phyloP scores from a whole-genome alignment of 1,140 invertebrate species.

The Vanessa tameamea region DNA sequence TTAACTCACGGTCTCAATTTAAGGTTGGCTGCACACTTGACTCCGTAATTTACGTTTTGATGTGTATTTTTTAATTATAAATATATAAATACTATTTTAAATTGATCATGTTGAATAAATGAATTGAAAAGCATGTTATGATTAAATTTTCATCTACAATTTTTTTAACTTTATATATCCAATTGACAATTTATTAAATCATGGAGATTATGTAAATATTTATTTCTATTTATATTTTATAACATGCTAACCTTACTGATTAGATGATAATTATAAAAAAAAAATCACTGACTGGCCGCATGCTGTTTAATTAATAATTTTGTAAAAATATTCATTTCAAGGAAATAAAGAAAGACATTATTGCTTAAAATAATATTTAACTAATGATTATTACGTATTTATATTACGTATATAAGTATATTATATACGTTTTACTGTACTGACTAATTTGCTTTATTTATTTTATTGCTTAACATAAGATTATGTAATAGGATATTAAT shows the following conservation, averaged over 20 bases:
- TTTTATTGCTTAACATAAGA: no score
- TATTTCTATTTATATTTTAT: background rate
- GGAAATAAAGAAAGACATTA: background rate
- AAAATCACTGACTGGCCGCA: background rate
- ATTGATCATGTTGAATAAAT: no score
- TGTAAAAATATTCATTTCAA: background rate
- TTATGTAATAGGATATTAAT: no score
- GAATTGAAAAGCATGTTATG: no score
- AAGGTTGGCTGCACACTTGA: constrained; percentile 50
- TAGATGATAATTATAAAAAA: background rate
- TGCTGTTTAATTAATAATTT: constrained; percentile 2
- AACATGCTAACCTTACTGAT: background rate
- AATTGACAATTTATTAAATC: background rate
- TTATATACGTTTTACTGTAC: no score
- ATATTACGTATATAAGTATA: no score
- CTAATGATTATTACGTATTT: background rate
- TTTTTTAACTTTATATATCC: background rate
- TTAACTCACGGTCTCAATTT: constrained; percentile 71
- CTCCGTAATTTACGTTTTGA: background rate
- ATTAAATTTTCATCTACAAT: no score
- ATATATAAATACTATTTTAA: no score
- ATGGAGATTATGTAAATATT: no score
- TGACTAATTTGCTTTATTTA: no score
- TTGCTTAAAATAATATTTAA: background rate
- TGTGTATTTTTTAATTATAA: no score